These are phyloP conservation scores for Rhinophrynus dorsalis DNA, from an alignment of 2,797 vertebrate genomes.

Conservation along the genomic window DNA sequence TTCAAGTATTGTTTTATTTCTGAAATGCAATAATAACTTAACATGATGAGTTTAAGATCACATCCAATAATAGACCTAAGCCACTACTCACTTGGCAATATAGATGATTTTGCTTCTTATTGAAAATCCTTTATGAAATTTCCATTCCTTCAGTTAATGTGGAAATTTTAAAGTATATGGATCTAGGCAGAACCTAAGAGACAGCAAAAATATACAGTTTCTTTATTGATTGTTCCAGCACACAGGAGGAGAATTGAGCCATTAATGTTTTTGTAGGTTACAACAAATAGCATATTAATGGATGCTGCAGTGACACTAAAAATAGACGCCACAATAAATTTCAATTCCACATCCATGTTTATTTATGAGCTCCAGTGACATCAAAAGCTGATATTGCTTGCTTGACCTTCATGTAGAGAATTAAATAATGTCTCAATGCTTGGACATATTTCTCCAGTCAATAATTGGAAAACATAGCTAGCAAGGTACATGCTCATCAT, in stretches of 20 bases:
- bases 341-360: constrained; percentile 18
- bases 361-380: constrained; percentile 28
- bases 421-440: not conserved
- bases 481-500: not conserved
- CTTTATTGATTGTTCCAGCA: constrained; percentile 22
- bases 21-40: no score
- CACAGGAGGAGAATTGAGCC: not conserved
- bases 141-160: constrained; percentile 7
- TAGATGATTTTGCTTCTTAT: not conserved
- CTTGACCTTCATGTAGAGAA: constrained; percentile 33
- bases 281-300: constrained; percentile 22
- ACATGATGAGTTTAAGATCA: no score
- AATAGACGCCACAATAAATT: constrained; percentile 24
- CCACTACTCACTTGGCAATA: no score
- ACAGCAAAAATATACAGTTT: not conserved
- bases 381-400: constrained; percentile 12
- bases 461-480: not conserved
- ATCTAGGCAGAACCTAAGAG: not conserved
- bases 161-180: constrained; percentile 14
- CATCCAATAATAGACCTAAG: no score
- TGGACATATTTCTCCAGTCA: constrained; percentile 8
- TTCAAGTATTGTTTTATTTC: no score
- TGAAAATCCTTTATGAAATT: constrained; percentile 16
- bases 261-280: constrained; percentile 1
- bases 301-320: not conserved